Percentiles rank a stretch among this genome's conserved stretches.
phyloP scores from a whole-genome alignment of 2,888 invertebrate genomes.

The Helicoverpa assulta region DNA sequence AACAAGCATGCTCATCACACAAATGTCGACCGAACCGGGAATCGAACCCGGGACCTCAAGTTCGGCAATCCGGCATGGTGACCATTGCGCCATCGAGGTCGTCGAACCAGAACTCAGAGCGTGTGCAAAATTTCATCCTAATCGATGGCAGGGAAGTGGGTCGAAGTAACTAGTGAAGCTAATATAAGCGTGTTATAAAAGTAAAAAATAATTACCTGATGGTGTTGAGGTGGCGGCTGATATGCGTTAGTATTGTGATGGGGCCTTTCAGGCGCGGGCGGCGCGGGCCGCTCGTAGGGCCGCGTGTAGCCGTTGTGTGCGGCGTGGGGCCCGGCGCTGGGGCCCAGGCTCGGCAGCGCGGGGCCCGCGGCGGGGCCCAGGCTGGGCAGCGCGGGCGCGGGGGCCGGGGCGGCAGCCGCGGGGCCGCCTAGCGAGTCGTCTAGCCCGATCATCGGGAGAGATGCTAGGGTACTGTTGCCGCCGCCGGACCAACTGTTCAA shows the following conservation, averaged over 20 bases:
- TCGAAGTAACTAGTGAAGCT: too few species aligned
- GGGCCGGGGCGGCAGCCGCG: constrained; percentile 38
- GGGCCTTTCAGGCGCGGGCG: constrained; percentile 16
- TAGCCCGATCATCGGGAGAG: constrained; percentile 93
- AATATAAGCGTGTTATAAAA: too few species aligned
- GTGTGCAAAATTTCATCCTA: too few species aligned
- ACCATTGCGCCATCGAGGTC: too few species aligned
- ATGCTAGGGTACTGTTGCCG: constrained; percentile 93
- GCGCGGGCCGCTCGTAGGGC: constrained; percentile 25
- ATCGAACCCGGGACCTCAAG: too few species aligned
- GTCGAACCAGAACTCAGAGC: too few species aligned
- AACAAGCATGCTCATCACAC: too few species aligned
- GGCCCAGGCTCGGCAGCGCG: constrained; percentile 1
- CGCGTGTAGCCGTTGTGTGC: constrained; percentile 37
- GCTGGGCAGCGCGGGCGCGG: constrained; percentile 6
- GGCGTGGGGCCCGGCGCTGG: constrained; percentile 1
- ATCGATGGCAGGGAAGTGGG: too few species aligned
- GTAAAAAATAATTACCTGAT: constrained; percentile 26
- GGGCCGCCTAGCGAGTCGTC: constrained; percentile 87
- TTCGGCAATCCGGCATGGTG: too few species aligned
- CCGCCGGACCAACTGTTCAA: constrained; percentile 91
- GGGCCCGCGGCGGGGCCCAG: not conserved
- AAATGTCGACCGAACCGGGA: too few species aligned
- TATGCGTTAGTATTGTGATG: constrained; percentile 16
- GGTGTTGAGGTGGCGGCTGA: constrained; percentile 38